Conservation (phyloP, 53 echinoderm and acorn worm species). For the Paracentrotus lividus region DNA sequence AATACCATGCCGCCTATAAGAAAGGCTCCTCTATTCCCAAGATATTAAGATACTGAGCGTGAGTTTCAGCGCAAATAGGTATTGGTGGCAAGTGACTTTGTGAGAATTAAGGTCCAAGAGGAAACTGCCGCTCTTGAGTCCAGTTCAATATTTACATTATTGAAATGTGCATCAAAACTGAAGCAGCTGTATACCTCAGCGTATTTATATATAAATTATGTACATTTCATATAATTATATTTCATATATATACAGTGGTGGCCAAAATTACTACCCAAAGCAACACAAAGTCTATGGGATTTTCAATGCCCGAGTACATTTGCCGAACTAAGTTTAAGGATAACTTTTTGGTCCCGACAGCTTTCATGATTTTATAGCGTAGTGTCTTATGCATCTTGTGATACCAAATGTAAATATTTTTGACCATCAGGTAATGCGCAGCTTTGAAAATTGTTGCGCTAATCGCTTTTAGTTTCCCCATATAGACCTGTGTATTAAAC, state of each 20-base stretch:
- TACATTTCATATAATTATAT: not conserved
- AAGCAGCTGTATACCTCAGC: slow-evolving; percentile 32
- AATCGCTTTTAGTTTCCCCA: too few species aligned
- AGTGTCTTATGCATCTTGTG: too few species aligned
- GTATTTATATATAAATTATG: not conserved
- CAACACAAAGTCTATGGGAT: too few species aligned
- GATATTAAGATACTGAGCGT: not conserved
- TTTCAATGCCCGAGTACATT: too few species aligned
- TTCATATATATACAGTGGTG: not conserved
- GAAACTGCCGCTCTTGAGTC: slow-evolving; percentile 34
- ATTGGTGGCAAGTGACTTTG: slow-evolving; percentile 43
- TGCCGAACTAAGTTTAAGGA: too few species aligned
- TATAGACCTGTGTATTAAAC: too few species aligned
- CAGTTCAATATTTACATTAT: slow-evolving; percentile 56
- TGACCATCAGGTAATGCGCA: too few species aligned
- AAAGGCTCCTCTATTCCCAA: slow-evolving; percentile 10
- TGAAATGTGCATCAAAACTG: slow-evolving; percentile 34
- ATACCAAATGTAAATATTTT: too few species aligned
- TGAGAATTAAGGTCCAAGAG: slow-evolving; percentile 9
- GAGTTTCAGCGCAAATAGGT: slow-evolving; percentile 33
- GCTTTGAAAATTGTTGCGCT: too few species aligned
- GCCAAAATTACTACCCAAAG: too few species aligned
- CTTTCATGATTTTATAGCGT: too few species aligned
- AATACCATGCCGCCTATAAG: not conserved
- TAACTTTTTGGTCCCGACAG: too few species aligned